Evolutionary conservation across 2,888 invertebrate genomes (phyloP), one percentile per base, ranked within the genome.

Genomic region (Pseudanteris insignis): DNA sequence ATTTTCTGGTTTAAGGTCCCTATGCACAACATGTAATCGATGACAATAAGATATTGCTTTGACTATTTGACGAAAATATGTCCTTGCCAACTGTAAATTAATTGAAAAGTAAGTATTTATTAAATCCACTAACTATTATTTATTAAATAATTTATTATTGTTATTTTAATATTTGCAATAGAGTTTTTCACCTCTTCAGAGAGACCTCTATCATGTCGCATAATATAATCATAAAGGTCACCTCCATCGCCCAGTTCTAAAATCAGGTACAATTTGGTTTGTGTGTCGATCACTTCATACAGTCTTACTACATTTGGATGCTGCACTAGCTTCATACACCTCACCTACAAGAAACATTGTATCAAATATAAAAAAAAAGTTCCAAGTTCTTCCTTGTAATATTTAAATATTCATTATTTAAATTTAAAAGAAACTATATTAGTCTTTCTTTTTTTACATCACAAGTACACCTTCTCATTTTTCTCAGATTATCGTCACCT

Each of bases 231-330:
- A 82, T 97, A 98, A 73, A 99, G 88, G 84, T 99, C 98, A 34
- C 96, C 96, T 37, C 98, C 98, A 83, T 99, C 97, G 9, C 96
- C 99, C 74, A 97, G 84, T 83, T 99, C 99, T 77, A 99, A 84
- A 78, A 99, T 96, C 81, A 95, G 86, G 83, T 95, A 95, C 74
- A 97, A 85, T 83, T 99, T 98, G 64, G 96, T 96, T 81, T 96
- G 94, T 25, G 99, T 99, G 83, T 99, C 99, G 78, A 99, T 99
- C 64, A 99, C 98, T 85, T 99, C 97, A 83, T 99, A 99, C 38
- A 99, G 84, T 50, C 97, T 86, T 34, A 99, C 98, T 28, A 99
- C 97, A 83, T 99, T 96, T 21, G 98, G 97, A 83, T 99, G 99
- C 81, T 99, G 98, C 34, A 99, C 98, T 71, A 99, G 83, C 83